Percentiles rank a stretch among this genome's conserved stretches.
These are phyloP conservation scores for Glareola pratincola DNA, from an alignment of 2,113 vertebrate genomes.

Conservation along the genomic window DNA sequence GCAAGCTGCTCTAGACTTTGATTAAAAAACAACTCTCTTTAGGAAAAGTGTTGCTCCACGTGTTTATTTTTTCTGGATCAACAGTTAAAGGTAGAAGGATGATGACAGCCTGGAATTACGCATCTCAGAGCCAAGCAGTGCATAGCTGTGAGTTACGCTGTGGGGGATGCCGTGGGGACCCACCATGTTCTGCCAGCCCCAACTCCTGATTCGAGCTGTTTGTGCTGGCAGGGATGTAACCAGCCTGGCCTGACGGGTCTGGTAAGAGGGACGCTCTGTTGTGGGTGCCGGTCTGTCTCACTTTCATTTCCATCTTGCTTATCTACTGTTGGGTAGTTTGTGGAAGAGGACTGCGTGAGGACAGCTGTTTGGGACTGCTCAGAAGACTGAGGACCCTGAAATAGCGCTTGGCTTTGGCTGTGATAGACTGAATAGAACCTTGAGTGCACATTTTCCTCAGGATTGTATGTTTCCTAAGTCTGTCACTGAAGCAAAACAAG, in stretches of 20 bases:
- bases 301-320: not conserved
- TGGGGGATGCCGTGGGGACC: not conserved
- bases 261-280: not conserved
- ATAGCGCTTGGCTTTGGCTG: not conserved
- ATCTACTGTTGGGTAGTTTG: not conserved
- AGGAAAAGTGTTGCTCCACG: not conserved
- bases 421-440: not conserved
- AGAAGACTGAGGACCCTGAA: not conserved
- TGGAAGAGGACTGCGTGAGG: not conserved
- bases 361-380: not conserved
- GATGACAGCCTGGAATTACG: not conserved
- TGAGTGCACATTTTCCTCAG: not conserved
- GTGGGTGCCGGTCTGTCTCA: not conserved
- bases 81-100: not conserved
- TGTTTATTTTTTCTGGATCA: not conserved
- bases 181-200: accelerated
- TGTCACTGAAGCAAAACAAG: not conserved
- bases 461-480: not conserved
- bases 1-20: not conserved
- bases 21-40: not conserved
- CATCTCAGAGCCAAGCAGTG: not conserved
- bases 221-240: too few relatives aligned
- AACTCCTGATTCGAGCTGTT: not conserved
- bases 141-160: not conserved
- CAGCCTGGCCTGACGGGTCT: not conserved